Base-by-base conservation (phyloP, 1,140 invertebrate genomes). In the Melanaphis sacchari region DNA sequence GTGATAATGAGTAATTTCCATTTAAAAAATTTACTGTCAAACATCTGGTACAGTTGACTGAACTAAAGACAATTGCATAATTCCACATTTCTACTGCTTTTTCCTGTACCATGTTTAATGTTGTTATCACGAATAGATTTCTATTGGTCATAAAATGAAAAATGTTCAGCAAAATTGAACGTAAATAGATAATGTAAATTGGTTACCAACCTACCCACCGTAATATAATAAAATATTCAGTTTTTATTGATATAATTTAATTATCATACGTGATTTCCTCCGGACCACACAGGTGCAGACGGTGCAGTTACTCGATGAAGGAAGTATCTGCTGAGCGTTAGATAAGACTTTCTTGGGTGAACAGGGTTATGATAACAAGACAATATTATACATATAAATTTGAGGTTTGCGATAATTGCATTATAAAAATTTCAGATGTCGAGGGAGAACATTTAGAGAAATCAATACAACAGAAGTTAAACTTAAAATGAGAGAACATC, bases 221-320 rank as follows among this genome's bases (percentile, higher is more conserved):
- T 49, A 49, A 49, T 49, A 49, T 18, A 43, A 54, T 66, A 36
- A 38, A 90, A 90, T 90, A 59, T 90, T 59, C 49, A 24, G n/a
- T 90, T 90, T 59, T 40, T 11, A 40, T 40, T 6, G 9, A 90
- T 54, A 9, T 38, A 52, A 52, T 89, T 90, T 90, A 90, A 90
- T 90, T 90, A 90, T 41, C 4, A 90, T 90, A 90, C 52, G 11
- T 21, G 24, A 7, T 54, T 90, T 66, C 52, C 36, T 66, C 52
- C 36, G 36, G 49, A 66, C 36, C 49, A 66, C 89, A 66, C 89
- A 90, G 89, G 52, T 90, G 89, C 38, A 36, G 49, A 38, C 7
- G 89, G 52, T 90, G 89, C 38, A 36, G 49, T 81, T 21, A 36
- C 18, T 81, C 76, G 9, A 11, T 3, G 66, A 49, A 31, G 26